These are phyloP conservation scores for Xenentodon cancila DNA, from an alignment of 2,797 vertebrate genomes.

Conservation along the genomic window DNA sequence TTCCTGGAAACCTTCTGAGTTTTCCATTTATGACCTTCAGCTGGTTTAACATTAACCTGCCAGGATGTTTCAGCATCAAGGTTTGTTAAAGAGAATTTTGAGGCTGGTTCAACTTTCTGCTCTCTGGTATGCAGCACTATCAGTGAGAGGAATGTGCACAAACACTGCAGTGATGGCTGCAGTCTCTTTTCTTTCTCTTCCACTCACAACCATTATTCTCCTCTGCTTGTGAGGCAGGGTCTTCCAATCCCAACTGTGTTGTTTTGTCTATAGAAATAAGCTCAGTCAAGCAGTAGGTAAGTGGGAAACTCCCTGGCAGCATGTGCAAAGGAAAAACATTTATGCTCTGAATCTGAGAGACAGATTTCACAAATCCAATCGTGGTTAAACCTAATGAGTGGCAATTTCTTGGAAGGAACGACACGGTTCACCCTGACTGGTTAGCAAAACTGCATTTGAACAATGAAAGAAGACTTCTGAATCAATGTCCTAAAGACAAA, in stretches of 20 bases:
- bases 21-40: neutral
- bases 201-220: neutral
- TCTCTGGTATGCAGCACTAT: slow-evolving; percentile 4
- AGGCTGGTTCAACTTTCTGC: neutral
- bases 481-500: too few species aligned
- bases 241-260: neutral
- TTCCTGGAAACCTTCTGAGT: neutral
- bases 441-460: too few species aligned
- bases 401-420: too few species aligned
- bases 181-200: neutral
- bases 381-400: too few species aligned
- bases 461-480: too few species aligned
- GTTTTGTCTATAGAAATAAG: neutral
- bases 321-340: too few species aligned
- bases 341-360: too few species aligned
- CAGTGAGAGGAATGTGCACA: slow-evolving; percentile 21
- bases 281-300: neutral
- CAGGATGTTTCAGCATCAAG: neutral
- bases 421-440: too few species aligned
- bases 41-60: slow-evolving; percentile 26
- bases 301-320: too few species aligned
- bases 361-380: too few species aligned
- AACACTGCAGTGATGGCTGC: slow-evolving; percentile 2
- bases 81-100: neutral
- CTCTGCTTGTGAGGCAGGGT: accelerated